Percentiles rank a stretch among this genome's conserved stretches.
Evolutionary conservation across 1,140 invertebrate genomes (phyloP).

Genomic region (Drosophila eugracilis): DNA sequence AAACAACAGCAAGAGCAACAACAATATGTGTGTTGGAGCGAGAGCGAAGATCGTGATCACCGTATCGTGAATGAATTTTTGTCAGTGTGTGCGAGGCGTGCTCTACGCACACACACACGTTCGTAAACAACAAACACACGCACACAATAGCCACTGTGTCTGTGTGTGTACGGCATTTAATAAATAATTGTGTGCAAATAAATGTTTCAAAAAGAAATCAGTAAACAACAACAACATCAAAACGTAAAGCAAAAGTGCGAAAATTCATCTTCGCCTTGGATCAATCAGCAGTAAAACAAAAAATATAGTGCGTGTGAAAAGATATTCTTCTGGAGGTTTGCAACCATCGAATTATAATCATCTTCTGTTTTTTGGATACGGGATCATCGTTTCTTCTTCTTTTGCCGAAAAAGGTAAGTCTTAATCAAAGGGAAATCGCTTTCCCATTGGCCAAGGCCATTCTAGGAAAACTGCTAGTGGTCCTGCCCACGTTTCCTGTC

Average conservation of each 20-base stretch:
- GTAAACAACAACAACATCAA: slow-evolving; percentile 9
- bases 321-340: slow-evolving; percentile 8
- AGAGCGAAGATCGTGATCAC: slow-evolving; percentile 68
- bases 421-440: slow-evolving; percentile 3
- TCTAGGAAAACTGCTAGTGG: slow-evolving; percentile 27
- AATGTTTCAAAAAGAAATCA: slow-evolving; percentile 31
- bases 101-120: slow-evolving; percentile 31
- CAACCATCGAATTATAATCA: no score
- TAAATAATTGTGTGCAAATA: slow-evolving; percentile 49
- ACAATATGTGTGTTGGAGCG: slow-evolving; percentile 64
- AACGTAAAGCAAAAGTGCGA: slow-evolving; percentile 32
- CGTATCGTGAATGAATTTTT: slow-evolving; percentile 79
- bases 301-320: slow-evolving; percentile 13
- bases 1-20: slow-evolving; percentile 38
- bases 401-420: slow-evolving; percentile 31
- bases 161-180: slow-evolving; percentile 47
- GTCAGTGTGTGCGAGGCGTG: slow-evolving; percentile 61
- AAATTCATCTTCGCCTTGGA: slow-evolving; percentile 22
- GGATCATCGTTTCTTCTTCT: slow-evolving; percentile 4
- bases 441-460: slow-evolving; percentile 47
- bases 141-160: neutral
- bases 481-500: slow-evolving; percentile 64
- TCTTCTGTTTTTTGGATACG: slow-evolving; percentile 34
- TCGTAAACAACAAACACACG: slow-evolving; percentile 20
- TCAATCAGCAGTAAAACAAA: slow-evolving; percentile 18